Percentiles rank a stretch among this genome's conserved stretches.
phyloP scores from a whole-genome alignment of 2,113 vertebrate genomes.

The Melanostigma gelatinosum region DNA sequence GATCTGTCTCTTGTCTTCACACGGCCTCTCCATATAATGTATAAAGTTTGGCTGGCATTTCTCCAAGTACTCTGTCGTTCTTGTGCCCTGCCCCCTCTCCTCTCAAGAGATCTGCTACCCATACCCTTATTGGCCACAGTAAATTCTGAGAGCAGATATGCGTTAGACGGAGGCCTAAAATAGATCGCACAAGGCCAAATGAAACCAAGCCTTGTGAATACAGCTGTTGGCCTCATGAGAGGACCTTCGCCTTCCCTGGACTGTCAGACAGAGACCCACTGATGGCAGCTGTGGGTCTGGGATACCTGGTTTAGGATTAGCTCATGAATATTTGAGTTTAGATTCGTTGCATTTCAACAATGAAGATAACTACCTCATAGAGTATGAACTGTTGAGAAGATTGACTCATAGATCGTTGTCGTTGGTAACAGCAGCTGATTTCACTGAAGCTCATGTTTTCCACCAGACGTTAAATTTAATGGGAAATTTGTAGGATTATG shows the following conservation, averaged over 20 bases:
- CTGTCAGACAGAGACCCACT: constrained; percentile 41
- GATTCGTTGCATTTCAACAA: background rate
- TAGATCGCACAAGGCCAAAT: constrained; percentile 55
- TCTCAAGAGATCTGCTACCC: constrained; percentile 62
- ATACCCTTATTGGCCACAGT: constrained; percentile 58
- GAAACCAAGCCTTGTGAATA: constrained; percentile 55
- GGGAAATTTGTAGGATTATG: constrained; percentile 37
- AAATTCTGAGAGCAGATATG: constrained; percentile 64
- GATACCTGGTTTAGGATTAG: constrained; percentile 4
- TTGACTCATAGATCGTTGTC: constrained; percentile 1
- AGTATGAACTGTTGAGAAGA: background rate
- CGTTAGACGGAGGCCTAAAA: constrained; percentile 60
- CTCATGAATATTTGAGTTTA: background rate
- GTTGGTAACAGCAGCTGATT: constrained; percentile 33
- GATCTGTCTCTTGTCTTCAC: constrained; percentile 55
- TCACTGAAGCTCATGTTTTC: constrained; percentile 47
- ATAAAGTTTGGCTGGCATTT: constrained; percentile 54
- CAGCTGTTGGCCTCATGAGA: constrained; percentile 79
- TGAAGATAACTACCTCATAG: background rate
- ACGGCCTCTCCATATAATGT: constrained; percentile 40
- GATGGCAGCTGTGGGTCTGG: constrained; percentile 20
- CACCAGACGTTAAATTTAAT: constrained; percentile 33
- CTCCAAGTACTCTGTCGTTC: constrained; percentile 53
- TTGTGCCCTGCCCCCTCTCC: constrained; percentile 25
- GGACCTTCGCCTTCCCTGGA: constrained; percentile 14